These are phyloP conservation scores for Leptoteleia sp. DNA, from an alignment of 1,140 invertebrate species.

Conservation along the genomic window DNA sequence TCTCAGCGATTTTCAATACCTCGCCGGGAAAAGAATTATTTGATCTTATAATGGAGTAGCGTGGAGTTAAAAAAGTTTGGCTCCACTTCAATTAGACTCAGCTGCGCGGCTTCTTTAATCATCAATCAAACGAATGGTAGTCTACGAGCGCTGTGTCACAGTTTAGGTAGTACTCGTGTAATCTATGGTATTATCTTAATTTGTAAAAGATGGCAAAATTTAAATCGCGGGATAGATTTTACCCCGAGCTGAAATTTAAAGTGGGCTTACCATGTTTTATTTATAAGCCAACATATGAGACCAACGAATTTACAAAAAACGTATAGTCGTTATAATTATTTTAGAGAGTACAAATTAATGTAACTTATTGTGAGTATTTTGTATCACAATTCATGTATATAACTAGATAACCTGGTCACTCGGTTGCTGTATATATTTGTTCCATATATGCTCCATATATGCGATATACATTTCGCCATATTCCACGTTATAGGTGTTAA, in stretches of 20 bases:
- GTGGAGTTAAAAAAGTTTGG: constrained; percentile 51
- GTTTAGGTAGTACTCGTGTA: constrained; percentile 22
- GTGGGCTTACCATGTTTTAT: not conserved
- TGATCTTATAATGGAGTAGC: constrained; percentile 40
- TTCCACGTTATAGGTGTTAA: no score
- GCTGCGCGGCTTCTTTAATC: constrained; percentile 42
- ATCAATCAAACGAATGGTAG: constrained; percentile 29
- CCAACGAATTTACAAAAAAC: no score
- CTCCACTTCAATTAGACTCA: constrained; percentile 54
- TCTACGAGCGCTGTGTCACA: constrained; percentile 3
- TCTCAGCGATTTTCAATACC: constrained; percentile 51
- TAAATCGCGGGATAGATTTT: not conserved
- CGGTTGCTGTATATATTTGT: no score
- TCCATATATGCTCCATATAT: no score
- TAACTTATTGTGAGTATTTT: no score
- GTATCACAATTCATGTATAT: no score
- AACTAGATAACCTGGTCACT: no score
- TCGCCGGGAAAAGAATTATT: constrained; percentile 44
- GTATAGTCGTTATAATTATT: no score
- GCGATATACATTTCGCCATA: no score
- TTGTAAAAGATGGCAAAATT: constrained; percentile 16
- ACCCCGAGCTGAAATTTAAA: not conserved
- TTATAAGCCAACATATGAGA: no score
- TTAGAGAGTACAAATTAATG: no score
- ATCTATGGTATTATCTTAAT: constrained; percentile 26